These are phyloP conservation scores for Streptopelia turtur DNA, from an alignment of 2,797 vertebrate species.

Conservation along the genomic window DNA sequence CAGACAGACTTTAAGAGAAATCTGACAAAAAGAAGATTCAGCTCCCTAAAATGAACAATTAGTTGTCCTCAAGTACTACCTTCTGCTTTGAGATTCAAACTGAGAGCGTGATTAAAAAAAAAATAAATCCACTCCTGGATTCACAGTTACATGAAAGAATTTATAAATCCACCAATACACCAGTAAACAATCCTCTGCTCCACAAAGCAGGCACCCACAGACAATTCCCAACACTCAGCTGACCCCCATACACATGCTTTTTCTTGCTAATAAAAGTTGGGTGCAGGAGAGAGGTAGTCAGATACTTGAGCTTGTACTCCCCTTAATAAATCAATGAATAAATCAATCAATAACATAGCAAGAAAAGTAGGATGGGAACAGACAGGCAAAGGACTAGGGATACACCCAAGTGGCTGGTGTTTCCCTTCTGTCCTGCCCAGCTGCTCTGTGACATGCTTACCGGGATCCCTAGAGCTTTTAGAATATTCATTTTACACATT, in stretches of 20 bases:
- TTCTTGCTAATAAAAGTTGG: neutral
- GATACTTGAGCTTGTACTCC: neutral
- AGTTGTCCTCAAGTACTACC: neutral
- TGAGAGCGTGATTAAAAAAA: neutral
- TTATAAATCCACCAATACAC: neutral
- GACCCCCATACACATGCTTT: accelerated
- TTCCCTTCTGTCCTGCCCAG: neutral
- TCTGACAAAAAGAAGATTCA: neutral
- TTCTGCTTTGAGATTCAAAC: neutral
- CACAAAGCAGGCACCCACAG: neutral
- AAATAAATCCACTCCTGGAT: neutral
- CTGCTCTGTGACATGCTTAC: conserved; percentile 79
- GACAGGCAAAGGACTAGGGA: neutral
- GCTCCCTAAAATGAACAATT: neutral
- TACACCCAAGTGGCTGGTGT: neutral
- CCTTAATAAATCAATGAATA: neutral
- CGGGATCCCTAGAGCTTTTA: conserved; percentile 96
- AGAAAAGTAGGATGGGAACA: neutral
- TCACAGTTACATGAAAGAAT: neutral
- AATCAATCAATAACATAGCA: neutral
- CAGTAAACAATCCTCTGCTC: neutral
- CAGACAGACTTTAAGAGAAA: neutral
- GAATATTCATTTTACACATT: conserved; percentile 99
- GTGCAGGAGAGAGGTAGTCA: neutral
- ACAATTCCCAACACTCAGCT: neutral